Evolutionary conservation across 35 echinoderm and acorn worm species (phyloP).

Genomic region (Heliocidaris tuberculata): DNA sequence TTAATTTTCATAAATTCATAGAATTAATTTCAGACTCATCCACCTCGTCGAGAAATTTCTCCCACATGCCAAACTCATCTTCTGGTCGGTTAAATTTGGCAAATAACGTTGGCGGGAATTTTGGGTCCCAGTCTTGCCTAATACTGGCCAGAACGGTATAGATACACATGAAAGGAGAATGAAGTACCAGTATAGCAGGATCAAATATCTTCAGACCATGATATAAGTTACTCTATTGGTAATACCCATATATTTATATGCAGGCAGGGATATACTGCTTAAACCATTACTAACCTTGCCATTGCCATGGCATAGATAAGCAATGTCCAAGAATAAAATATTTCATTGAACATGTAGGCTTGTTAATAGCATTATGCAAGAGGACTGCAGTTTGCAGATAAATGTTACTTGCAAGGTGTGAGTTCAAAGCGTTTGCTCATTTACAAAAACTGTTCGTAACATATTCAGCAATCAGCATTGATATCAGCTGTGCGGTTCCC

Average conservation of each 20-base stretch:
- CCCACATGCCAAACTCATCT: background rate
- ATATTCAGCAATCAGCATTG: background rate
- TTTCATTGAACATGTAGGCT: background rate
- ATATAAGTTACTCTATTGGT: background rate
- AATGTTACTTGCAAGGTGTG: background rate
- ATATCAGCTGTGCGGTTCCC: background rate
- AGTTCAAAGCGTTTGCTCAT: background rate
- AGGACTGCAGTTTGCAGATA: background rate
- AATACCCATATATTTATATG: slow-evolving; percentile 10
- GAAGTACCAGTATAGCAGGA: background rate
- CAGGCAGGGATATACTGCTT: background rate
- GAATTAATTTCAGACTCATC: background rate
- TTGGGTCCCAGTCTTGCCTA: background rate
- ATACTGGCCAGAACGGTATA: background rate
- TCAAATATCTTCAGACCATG: slow-evolving; percentile 3
- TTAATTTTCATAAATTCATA: too few relatives aligned
- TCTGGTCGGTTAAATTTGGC: background rate
- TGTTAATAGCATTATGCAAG: background rate
- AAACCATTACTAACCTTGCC: background rate
- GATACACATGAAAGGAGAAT: background rate
- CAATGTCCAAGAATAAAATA: background rate
- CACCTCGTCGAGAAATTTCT: background rate
- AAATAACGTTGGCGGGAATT: background rate
- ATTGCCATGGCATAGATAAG: background rate
- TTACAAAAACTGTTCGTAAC: background rate